Conservation (phyloP, 2,797 vertebrate species). For the Picus viridis region DNA sequence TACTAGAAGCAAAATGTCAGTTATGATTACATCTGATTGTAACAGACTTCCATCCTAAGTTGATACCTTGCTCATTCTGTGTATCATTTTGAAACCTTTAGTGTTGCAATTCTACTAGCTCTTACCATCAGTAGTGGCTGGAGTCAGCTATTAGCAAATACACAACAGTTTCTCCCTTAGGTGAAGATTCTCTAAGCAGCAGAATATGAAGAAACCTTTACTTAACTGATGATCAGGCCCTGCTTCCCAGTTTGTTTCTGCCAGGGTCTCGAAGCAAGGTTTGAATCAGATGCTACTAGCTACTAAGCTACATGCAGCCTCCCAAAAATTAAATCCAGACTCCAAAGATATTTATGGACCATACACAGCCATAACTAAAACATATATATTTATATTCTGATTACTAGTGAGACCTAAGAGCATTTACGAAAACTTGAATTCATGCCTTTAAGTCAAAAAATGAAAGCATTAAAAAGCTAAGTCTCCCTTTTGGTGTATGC, state of each 20-base stretch:
- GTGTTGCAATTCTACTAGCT: neutral
- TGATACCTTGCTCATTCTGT: neutral
- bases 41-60: neutral
- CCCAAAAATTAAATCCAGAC: neutral
- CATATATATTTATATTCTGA: neutral
- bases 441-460: neutral
- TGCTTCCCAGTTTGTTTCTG: neutral
- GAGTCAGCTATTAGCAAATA: neutral
- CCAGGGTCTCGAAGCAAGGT: neutral
- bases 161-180: accelerated
- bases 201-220: neutral
- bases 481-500: neutral
- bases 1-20: neutral
- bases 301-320: neutral
- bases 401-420: neutral
- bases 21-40: neutral
- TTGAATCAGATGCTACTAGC: neutral
- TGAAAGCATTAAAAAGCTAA: neutral
- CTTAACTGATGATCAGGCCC: neutral
- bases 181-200: neutral
- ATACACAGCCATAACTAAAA: neutral
- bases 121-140: neutral
- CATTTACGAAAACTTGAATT: neutral
- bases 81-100: neutral
- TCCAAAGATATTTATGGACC: neutral